Base-by-base conservation (phyloP, 1,140 invertebrate genomes). In the Leptonema lineaticorne region DNA sequence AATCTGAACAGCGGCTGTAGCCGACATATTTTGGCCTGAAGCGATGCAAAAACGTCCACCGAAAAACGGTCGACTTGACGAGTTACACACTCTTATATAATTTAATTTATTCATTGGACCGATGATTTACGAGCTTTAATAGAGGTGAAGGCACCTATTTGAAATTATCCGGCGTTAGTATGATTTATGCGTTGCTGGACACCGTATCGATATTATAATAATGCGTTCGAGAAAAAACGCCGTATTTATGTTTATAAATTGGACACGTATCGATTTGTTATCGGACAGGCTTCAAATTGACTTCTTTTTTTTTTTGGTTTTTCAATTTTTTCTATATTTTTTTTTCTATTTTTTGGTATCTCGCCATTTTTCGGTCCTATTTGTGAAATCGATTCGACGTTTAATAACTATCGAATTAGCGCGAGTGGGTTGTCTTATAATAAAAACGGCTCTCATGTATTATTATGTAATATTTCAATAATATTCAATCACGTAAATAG, bases 71-170 rank as follows among this genome's bases (percentile, higher is more conserved):
- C 57, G 22, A 24, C 65, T 67, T 67, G 65, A 67, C 65, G 65
- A 67, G 65, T 68, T 62, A 48, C 14, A 59, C 45, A 50, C 59
- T 64, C 60, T 63, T 63, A 63, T 57, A 50, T 63, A 71, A 69
- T 69, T 66, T 73, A 73, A 73, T 73, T 73, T 73, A 73, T 73
- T 73, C 71, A 73, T 73, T 73, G 65, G 41, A 41, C 46, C 53
- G 29, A 68, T 73, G 68, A 73, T 69, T 69, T 73, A 73, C 56
- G 33, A 59, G 53, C 45, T 67, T 69, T 73, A 73, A 73, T 69
- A 68, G 65, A 53, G 63, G 68, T 46, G 45, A 63, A 63, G 65
- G 46, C 68, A 64, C 63, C 70, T 69, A 69, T 69, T 67, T 67
- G 57, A 63, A 67, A 73, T 73, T 69, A 73, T 69, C 68, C 68